These are phyloP conservation scores for Thamnophis elegans DNA, from an alignment of 2,797 vertebrate genomes.

Conservation along the genomic window DNA sequence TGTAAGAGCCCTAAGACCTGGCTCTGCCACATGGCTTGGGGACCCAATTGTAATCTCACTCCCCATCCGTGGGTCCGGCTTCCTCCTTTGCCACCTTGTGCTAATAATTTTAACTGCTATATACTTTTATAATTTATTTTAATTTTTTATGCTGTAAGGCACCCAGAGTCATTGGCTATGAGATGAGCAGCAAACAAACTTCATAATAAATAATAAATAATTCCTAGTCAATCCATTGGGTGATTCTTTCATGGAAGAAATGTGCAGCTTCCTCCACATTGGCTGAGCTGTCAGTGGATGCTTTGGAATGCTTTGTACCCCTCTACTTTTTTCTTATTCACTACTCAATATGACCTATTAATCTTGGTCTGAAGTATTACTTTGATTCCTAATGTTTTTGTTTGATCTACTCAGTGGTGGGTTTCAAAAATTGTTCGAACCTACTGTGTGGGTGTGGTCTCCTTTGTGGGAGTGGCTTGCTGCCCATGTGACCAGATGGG, in stretches of 20 bases:
- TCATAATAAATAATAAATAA: not conserved
- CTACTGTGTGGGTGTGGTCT: too few species aligned
- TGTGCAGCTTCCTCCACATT: not conserved
- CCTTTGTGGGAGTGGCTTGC: too few species aligned
- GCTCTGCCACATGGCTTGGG: not conserved
- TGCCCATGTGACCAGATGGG: too few species aligned
- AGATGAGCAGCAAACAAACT: not conserved
- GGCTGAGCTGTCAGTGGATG: not conserved
- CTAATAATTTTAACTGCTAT: not conserved
- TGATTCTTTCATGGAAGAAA: not conserved
- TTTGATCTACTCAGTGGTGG: too few species aligned
- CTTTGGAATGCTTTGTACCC: not conserved
- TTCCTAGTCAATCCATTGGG: not conserved
- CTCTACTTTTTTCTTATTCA: not conserved
- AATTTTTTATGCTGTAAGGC: not conserved
- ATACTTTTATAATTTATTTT: not conserved
- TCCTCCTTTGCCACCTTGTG: not conserved
- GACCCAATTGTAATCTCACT: too few species aligned
- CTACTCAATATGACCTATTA: not conserved
- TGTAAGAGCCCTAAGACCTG: not conserved
- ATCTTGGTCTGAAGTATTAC: not conserved
- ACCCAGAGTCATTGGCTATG: not conserved
- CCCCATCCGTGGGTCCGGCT: fast-evolving
- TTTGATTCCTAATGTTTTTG: not conserved
- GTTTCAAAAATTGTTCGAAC: too few species aligned